Base-by-base conservation (phyloP, 2,888 invertebrate genomes). In the Dichetophora obliterata region DNA sequence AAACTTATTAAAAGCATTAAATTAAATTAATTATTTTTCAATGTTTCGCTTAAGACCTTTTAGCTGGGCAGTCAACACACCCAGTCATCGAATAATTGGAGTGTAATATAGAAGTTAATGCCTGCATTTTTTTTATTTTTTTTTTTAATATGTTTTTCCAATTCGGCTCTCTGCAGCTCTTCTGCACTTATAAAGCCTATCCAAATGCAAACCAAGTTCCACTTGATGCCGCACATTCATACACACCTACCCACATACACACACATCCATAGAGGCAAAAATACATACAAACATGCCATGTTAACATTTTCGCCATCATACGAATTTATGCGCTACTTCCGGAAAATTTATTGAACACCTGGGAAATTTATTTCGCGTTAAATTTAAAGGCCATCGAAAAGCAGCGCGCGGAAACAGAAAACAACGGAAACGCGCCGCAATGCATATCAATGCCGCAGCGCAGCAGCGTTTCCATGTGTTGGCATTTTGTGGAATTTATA, bases 361-460 rank as follows among this genome's bases (percentile, higher is more conserved):
- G 74, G 74, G 65, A 74, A 74, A 74, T 74, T 74, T 74, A 74
- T 74, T 74, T 54, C 65, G 54, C 65, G 74, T 63, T 65, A 50
- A 65, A 54, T 65, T 73, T 31, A 74, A 65, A 50, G 63, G 37
- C 73, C 71, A 24, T 48, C 61, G 24, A 37, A 63, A 34, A 22
- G 68, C 48, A 14, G 66, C 22, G 22, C 3, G 31, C 52, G 74
- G 73, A 72, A 59, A 31, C 73, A 27, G 31, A n/a, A 48, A 73
- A 63, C 63, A 37, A 24, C 50, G 63, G 73, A 61, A 73, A 37
- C 50, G 63, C n/a, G 37, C 37, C 59, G 59, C 57, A 34, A 9
- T 14, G 48, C 63, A 31, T 27, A 31, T 63, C 63, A 63, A 63
- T 16, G 63, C 57, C 37, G 43, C 71, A 27, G n/a, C 54, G 34